Percentiles rank a stretch among this genome's conserved stretches.
phyloP scores from a whole-genome alignment of 2,888 invertebrate genomes.

The Trichopoda pennipes region DNA sequence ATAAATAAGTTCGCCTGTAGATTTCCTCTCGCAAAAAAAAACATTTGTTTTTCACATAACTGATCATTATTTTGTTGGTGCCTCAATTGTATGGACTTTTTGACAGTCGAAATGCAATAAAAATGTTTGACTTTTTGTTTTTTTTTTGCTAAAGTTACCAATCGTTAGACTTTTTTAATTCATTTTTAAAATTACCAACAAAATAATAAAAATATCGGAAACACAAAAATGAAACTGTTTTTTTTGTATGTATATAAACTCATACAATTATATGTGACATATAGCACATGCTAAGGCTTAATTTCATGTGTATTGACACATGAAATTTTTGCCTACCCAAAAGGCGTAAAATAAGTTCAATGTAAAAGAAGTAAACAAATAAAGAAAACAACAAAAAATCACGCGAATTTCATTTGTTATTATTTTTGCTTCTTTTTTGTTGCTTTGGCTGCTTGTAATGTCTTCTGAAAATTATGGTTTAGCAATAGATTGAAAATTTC shows the following conservation, averaged over 20 bases:
- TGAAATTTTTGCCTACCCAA: constrained; percentile 54
- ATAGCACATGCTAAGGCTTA: constrained; percentile 62
- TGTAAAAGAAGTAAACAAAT: constrained; percentile 19
- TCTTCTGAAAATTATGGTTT: constrained; percentile 66
- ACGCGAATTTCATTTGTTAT: constrained; percentile 51
- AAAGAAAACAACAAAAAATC: constrained; percentile 28
- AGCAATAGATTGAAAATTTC: constrained; percentile 69
- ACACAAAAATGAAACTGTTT: constrained; percentile 45
- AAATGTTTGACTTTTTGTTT: constrained; percentile 76
- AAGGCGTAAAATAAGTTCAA: constrained; percentile 51
- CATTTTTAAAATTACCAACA: constrained; percentile 50
- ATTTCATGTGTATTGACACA: constrained; percentile 27
- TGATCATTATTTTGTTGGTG: constrained; percentile 52
- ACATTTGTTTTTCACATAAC: constrained; percentile 36
- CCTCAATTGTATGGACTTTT: constrained; percentile 58
- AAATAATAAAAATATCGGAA: constrained; percentile 46
- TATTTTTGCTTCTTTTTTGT: constrained; percentile 31
- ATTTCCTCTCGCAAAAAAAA: constrained; percentile 33
- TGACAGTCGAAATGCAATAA: constrained; percentile 72
- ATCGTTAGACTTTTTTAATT: constrained; percentile 36
- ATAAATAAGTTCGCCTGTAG: constrained; percentile 24
- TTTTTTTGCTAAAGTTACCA: constrained; percentile 57
- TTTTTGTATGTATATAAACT: not conserved
- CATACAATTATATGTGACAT: constrained; percentile 51
- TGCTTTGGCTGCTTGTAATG: constrained; percentile 48